phyloP scores from a whole-genome alignment of 2,113 vertebrate genomes.

The Pseudonaja textilis region DNA sequence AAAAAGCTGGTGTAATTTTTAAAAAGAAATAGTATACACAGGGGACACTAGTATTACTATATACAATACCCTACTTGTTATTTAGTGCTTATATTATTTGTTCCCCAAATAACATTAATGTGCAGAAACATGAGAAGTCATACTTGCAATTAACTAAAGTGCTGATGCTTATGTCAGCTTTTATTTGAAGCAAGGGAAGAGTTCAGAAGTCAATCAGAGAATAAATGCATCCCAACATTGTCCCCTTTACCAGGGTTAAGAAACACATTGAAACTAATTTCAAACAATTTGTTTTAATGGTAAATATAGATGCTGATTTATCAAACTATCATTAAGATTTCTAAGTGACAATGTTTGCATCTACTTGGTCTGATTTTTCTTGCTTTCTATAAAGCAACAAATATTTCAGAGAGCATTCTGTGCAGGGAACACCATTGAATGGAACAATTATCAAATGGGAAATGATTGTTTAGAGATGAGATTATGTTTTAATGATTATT shows the following conservation, averaged over 20 bases:
- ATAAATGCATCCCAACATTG: not conserved
- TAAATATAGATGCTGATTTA: not conserved
- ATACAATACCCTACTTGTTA: not conserved
- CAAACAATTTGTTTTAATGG: not conserved
- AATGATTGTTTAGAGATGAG: not conserved
- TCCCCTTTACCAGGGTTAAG: not conserved
- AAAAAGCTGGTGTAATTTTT: not conserved
- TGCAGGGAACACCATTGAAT: not conserved
- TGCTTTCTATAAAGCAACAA: not conserved
- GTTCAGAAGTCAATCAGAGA: not conserved
- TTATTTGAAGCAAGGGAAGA: not conserved
- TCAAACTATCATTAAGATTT: not conserved
- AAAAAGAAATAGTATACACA: not conserved
- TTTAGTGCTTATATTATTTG: not conserved
- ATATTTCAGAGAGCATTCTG: not conserved
- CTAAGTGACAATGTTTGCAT: not conserved
- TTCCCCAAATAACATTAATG: not conserved
- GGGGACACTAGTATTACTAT: not conserved
- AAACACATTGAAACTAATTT: not conserved
- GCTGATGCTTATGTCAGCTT: not conserved
- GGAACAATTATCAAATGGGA: not conserved
- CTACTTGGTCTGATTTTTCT: slow-evolving; percentile 4
- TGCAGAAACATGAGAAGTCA: not conserved
- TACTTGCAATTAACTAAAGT: not conserved
- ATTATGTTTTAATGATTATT: not conserved